A percentile compares a stretch with the other conserved stretches of the same genome.
These are phyloP conservation scores for Exocentrus adspersus DNA, from an alignment of 2,888 invertebrate species.

Conservation along the genomic window DNA sequence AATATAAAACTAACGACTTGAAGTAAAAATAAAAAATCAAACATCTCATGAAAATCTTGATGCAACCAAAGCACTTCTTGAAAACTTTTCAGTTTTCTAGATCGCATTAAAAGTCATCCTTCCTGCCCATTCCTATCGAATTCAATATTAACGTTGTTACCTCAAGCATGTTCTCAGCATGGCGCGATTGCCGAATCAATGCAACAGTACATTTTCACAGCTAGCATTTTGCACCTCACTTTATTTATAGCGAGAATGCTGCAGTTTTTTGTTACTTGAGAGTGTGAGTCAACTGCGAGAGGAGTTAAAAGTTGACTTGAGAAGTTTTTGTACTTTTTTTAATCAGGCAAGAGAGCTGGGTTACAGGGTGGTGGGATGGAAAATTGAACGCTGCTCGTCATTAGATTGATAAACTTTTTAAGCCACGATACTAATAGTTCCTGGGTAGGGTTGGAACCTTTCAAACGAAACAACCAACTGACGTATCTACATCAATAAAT, in stretches of 20 bases:
- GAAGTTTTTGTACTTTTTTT: too few relatives aligned
- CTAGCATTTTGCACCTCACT: constrained; percentile 13
- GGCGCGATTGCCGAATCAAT: constrained; percentile 6
- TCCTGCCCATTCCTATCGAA: background rate
- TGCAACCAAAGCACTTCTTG: background rate
- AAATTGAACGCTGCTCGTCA: too few relatives aligned
- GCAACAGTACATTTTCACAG: background rate
- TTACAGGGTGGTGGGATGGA: too few relatives aligned
- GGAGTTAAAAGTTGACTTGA: too few relatives aligned
- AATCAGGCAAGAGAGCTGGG: too few relatives aligned
- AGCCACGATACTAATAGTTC: too few relatives aligned
- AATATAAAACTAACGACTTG: too few relatives aligned
- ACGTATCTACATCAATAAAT: too few relatives aligned
- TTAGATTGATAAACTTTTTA: too few relatives aligned
- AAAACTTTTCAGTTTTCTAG: background rate
- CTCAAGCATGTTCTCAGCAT: constrained; percentile 7
- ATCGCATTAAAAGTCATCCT: background rate
- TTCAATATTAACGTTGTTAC: constrained; percentile 14
- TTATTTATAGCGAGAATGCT: background rate
- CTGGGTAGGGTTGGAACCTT: too few relatives aligned
- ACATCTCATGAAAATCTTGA: background rate
- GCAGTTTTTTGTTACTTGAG: background rate
- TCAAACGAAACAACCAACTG: too few relatives aligned
- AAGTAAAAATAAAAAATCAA: background rate
- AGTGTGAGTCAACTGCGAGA: too few relatives aligned